These are phyloP conservation scores for Ichneumoninae sp. DNA, from an alignment of 2,888 invertebrate species.

Conservation along the genomic window DNA sequence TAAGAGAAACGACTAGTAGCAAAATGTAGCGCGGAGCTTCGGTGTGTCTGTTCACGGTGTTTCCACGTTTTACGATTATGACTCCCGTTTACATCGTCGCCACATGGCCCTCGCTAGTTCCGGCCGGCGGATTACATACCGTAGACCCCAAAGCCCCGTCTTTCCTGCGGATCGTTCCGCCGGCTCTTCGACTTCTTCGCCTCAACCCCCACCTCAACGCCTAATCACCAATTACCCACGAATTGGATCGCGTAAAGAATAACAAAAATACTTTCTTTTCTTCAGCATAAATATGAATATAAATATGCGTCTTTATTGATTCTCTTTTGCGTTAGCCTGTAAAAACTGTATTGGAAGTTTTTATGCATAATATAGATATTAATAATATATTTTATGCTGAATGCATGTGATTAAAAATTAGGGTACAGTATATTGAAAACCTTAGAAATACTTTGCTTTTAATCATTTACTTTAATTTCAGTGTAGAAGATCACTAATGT, in stretches of 20 bases:
- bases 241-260: too few relatives aligned
- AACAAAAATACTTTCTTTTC: not conserved
- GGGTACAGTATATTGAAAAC: too few relatives aligned
- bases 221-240: not conserved
- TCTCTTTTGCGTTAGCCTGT: conserved; percentile 35
- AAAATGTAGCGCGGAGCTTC: conserved; percentile 40
- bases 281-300: conserved; percentile 66
- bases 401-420: too few relatives aligned
- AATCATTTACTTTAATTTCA: too few relatives aligned
- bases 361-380: too few relatives aligned
- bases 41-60: conserved; percentile 65
- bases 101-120: conserved; percentile 79
- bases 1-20: conserved; percentile 41
- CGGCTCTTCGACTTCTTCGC: not conserved
- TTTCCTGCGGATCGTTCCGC: not conserved
- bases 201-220: not conserved
- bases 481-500: too few relatives aligned
- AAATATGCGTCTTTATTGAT: conserved; percentile 67
- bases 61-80: conserved; percentile 78
- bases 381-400: too few relatives aligned
- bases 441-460: too few relatives aligned
- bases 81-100: conserved; percentile 73
- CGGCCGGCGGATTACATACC: conserved; percentile 75
- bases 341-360: not conserved
- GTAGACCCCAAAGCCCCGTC: not conserved